Evolutionary conservation across 2,113 vertebrate species (phyloP).

Genomic region (Xenus cinereus): DNA sequence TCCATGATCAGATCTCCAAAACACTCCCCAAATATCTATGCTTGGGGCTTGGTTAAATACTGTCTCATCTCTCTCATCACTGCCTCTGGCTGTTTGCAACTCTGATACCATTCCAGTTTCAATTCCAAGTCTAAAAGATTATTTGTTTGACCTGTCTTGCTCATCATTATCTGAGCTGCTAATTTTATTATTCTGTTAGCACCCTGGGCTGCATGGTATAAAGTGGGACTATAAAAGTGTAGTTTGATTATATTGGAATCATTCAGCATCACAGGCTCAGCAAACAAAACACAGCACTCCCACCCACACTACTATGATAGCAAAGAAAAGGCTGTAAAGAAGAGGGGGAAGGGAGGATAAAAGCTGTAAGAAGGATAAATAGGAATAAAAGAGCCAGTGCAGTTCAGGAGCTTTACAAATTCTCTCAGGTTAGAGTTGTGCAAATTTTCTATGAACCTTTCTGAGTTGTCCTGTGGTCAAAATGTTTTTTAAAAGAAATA

Average conservation of each 20-base stretch:
- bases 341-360: neutral
- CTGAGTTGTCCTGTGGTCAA: neutral
- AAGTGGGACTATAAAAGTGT: conserved; percentile 66
- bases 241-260: conserved; percentile 76
- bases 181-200: conserved; percentile 77
- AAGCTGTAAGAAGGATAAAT: neutral
- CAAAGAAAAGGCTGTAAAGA: conserved; percentile 23
- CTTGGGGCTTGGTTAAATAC: neutral
- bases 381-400: neutral
- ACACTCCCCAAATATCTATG: conserved; percentile 2
- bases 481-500: neutral
- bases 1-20: conserved; percentile 2
- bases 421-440: neutral
- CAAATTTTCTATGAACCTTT: neutral
- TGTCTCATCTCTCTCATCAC: conserved; percentile 5
- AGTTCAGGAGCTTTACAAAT: neutral
- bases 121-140: conserved; percentile 31
- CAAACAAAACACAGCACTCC: conserved; percentile 64
- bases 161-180: conserved; percentile 73
- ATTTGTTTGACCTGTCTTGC: conserved; percentile 70
- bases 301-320: conserved; percentile 32
- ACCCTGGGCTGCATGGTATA: conserved; percentile 61
- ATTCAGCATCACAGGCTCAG: conserved; percentile 50
- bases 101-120: conserved; percentile 35
- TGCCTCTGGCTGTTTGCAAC: conserved; percentile 28